Evolutionary conservation across 2,888 invertebrate genomes (phyloP).

Genomic region (Nemurella pictetii): DNA sequence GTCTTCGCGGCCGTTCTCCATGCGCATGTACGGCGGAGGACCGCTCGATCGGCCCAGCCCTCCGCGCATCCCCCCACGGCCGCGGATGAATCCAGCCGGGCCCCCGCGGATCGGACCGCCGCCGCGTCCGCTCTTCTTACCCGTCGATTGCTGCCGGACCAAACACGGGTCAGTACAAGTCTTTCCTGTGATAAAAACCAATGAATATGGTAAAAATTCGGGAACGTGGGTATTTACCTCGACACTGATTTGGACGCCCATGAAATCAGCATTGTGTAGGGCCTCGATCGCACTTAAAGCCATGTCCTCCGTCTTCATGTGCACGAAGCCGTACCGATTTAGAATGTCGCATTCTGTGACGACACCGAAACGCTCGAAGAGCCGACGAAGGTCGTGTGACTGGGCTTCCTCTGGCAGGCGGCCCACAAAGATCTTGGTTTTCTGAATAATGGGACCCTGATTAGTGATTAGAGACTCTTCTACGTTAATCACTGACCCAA

Average conservation of each 20-base stretch:
- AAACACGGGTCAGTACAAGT: no score
- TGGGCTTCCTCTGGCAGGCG: conserved; percentile 85
- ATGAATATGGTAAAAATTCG: not conserved
- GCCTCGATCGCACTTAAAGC: conserved; percentile 80
- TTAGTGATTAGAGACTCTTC: no score
- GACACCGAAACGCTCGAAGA: conserved; percentile 84
- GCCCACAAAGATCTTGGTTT: conserved; percentile 91
- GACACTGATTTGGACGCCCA: conserved; percentile 81
- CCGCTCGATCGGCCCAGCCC: conserved; percentile 50
- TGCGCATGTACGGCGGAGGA: conserved; percentile 43
- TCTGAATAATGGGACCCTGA: conserved; percentile 48
- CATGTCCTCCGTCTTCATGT: conserved; percentile 81
- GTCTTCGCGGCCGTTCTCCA: conserved; percentile 43
- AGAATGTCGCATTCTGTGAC: conserved; percentile 94
- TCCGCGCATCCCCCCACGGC: conserved; percentile 40
- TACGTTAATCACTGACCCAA: no score
- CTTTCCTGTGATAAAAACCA: no score
- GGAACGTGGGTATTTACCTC: conserved; percentile 55
- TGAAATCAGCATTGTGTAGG: conserved; percentile 79
- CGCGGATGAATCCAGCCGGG: conserved; percentile 50
- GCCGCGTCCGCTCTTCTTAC: conserved; percentile 48
- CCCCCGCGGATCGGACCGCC: conserved; percentile 48
- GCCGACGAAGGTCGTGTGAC: conserved; percentile 75
- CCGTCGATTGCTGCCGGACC: conserved; percentile 47
- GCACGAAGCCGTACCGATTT: conserved; percentile 93